Evolutionary conservation across 2,113 vertebrate species (phyloP).

Genomic region (Suricata suricatta): DNA sequence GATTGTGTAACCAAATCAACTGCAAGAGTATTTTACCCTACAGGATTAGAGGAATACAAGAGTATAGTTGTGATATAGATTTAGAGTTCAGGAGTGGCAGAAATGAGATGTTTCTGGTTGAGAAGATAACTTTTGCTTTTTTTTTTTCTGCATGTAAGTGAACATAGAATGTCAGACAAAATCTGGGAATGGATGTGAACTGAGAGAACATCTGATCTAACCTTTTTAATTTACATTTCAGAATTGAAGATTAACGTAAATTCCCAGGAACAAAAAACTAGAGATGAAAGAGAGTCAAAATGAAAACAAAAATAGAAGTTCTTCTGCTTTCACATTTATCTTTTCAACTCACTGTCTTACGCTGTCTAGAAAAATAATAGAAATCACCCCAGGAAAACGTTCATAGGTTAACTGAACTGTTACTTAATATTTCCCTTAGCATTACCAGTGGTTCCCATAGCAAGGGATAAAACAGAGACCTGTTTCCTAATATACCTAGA

Average conservation of each 20-base stretch:
- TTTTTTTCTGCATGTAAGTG: background rate
- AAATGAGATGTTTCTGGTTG: background rate
- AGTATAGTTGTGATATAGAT: background rate
- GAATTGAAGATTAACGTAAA: background rate
- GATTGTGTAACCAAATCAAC: background rate
- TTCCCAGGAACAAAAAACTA: background rate
- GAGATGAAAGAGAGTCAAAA: background rate
- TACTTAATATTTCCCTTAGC: constrained; percentile 7
- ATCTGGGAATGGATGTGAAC: background rate
- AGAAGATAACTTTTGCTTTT: background rate
- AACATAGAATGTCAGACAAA: background rate
- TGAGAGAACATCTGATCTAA: background rate
- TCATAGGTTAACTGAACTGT: background rate
- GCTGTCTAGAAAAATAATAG: background rate
- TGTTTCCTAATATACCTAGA: background rate
- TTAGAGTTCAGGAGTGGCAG: background rate
- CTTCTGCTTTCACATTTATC: background rate
- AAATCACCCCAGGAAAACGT: background rate
- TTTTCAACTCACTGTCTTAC: background rate
- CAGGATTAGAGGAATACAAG: background rate
- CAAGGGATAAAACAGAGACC: background rate
- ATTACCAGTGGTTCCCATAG: background rate
- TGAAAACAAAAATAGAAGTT: background rate
- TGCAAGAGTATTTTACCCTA: background rate
- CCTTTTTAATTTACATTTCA: background rate